Evolutionary conservation across 2,888 invertebrate genomes (phyloP).

Genomic region (Troides helena): DNA sequence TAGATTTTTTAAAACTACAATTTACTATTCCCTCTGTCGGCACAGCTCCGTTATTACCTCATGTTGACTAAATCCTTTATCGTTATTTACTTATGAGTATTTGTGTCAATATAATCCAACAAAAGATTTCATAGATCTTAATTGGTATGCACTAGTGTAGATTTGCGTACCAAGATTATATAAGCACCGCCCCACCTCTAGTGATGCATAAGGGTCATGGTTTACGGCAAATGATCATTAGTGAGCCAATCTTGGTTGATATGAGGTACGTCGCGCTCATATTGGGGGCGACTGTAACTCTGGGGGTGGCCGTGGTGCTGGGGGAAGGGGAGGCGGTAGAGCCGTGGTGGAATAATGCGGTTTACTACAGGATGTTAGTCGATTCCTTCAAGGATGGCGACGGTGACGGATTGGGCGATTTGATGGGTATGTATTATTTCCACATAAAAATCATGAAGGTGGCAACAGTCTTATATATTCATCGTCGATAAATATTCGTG

Average conservation of each 20-base stretch:
- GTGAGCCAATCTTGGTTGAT: constrained; percentile 27
- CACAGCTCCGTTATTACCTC: too few species aligned
- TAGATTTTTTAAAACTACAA: too few species aligned
- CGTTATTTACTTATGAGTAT: too few species aligned
- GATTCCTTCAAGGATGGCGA: constrained; percentile 91
- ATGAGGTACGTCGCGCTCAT: constrained; percentile 55
- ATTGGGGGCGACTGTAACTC: constrained; percentile 33
- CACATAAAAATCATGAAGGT: too few species aligned
- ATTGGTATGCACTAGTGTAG: too few species aligned
- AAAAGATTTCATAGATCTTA: too few species aligned
- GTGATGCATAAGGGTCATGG: constrained; percentile 27
- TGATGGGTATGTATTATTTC: constrained; percentile 78
- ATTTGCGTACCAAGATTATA: not conserved
- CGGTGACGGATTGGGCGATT: constrained; percentile 92
- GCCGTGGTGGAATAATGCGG: constrained; percentile 89
- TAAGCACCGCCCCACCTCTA: constrained; percentile 21
- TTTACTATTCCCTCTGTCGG: too few species aligned
- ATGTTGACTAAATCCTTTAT: too few species aligned
- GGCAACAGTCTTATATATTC: too few species aligned
- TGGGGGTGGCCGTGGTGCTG: constrained; percentile 31
- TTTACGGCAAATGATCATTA: constrained; percentile 29
- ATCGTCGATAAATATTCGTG: too few species aligned
- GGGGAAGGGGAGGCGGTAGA: constrained; percentile 30
- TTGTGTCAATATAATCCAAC: too few species aligned
- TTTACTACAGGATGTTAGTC: constrained; percentile 91